Conservation (phyloP, 2,888 invertebrate genomes). For the Acheta domesticus region DNA sequence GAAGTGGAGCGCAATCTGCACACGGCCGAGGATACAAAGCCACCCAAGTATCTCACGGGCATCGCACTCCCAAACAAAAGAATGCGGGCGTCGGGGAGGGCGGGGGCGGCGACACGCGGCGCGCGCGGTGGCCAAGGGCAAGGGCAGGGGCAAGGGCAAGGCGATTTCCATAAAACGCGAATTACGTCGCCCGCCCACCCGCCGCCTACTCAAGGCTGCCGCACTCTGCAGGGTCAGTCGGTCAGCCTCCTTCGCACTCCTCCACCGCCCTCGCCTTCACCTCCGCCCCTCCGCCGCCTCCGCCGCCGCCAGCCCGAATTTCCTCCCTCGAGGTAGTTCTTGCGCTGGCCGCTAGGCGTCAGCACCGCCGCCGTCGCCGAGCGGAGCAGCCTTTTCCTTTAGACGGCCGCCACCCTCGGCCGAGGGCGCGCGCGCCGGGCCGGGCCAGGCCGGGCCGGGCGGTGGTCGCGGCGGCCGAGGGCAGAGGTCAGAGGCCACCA, state of each 20-base stretch:
- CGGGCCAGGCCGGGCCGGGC: neutral
- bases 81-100: no score
- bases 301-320: neutral
- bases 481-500: no score
- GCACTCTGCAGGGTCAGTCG: neutral
- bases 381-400: neutral
- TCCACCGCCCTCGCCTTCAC: neutral
- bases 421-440: neutral
- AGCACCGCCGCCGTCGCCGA: neutral
- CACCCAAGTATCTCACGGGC: no score
- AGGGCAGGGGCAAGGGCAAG: neutral
- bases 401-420: neutral
- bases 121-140: no score
- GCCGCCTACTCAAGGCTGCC: neutral
- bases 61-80: no score
- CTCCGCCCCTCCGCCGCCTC: neutral
- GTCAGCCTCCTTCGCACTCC: neutral
- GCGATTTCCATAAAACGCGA: conserved; percentile 1
- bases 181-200: neutral
- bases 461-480: neutral
- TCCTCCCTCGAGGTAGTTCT: neutral
- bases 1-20: no score
- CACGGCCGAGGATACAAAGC: no score
- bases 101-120: no score
- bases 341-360: neutral